Conservation (phyloP, 1,140 invertebrate species). For the Zaprionus africanus region DNA sequence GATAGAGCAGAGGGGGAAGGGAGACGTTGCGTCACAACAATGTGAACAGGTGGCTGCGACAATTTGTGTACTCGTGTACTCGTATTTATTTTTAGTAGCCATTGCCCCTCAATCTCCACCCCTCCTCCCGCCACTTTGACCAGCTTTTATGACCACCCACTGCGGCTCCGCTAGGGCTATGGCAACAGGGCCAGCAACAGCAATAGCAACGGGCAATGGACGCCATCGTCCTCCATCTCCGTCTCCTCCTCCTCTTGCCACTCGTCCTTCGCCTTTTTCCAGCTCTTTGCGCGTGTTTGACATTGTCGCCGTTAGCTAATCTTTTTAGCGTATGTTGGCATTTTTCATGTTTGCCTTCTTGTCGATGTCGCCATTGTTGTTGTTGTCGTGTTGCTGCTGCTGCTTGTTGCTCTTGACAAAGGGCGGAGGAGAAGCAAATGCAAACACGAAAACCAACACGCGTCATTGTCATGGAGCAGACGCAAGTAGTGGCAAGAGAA, state of each 20-base stretch:
- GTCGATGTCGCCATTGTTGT: conserved; percentile 43
- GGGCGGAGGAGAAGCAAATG: conserved; percentile 67
- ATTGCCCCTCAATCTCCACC: conserved; percentile 21
- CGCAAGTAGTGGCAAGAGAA: neutral
- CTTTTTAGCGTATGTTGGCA: conserved; percentile 82
- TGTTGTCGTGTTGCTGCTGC: conserved; percentile 37
- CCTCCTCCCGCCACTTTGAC: neutral
- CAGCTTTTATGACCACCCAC: conserved; percentile 71
- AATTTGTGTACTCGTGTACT: conserved; percentile 76
- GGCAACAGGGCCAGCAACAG: conserved; percentile 29
- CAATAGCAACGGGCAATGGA: conserved; percentile 24
- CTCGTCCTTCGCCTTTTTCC: conserved; percentile 41
- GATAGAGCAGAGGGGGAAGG: neutral
- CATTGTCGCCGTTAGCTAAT: conserved; percentile 82
- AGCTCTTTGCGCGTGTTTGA: conserved; percentile 65
- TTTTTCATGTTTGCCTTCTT: conserved; percentile 81
- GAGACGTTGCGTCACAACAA: conserved; percentile 73
- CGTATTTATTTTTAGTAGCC: conserved; percentile 80
- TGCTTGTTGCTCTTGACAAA: conserved; percentile 60
- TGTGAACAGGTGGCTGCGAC: conserved; percentile 81
- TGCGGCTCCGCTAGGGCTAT: conserved; percentile 53
- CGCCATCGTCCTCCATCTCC: conserved; percentile 28
- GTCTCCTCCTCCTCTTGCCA: conserved; percentile 28
- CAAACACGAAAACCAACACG: conserved; percentile 71
- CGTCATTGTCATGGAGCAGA: conserved; percentile 59